A percentile compares a stretch with the other conserved stretches of the same genome.
Evolutionary conservation across 2,797 vertebrate species (phyloP).

Genomic region (Danio tinwini): DNA sequence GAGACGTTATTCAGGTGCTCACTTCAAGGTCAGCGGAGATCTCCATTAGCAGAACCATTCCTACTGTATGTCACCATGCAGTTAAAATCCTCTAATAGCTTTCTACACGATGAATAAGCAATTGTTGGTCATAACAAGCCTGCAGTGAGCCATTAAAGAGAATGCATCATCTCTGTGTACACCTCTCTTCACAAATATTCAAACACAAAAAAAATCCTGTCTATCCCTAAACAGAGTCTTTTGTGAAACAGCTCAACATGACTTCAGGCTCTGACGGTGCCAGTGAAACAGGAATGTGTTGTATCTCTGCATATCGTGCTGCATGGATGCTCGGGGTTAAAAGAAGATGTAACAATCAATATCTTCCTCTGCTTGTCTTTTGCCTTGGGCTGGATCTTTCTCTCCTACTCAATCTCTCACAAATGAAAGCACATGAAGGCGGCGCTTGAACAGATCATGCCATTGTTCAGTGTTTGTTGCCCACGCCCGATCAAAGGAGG

Average conservation of each 20-base stretch:
- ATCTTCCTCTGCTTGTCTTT: conserved; percentile 65
- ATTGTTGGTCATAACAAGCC: conserved; percentile 16
- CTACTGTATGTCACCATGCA: neutral
- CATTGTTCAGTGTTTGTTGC: conserved; percentile 73
- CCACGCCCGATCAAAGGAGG: conserved; percentile 70
- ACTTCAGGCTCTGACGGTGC: conserved; percentile 1
- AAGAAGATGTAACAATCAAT: conserved; percentile 68
- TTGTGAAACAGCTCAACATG: neutral
- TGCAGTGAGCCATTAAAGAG: conserved; percentile 1
- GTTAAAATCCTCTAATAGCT: neutral
- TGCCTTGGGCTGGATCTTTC: conserved; percentile 35
- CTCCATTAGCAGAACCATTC: conserved; percentile 8
- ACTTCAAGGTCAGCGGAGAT: neutral
- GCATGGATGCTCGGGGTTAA: conserved; percentile 9
- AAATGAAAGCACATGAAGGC: conserved; percentile 45
- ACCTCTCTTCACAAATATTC: neutral
- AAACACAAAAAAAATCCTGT: neutral
- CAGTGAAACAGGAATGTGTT: conserved; percentile 11
- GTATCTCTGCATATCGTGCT: conserved; percentile 2
- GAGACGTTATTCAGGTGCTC: neutral
- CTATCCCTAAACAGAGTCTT: neutral
- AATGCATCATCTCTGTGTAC: neutral
- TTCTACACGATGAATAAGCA: conserved; percentile 3
- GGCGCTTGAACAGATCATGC: conserved; percentile 71
- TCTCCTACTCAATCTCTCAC: conserved; percentile 64